These are phyloP conservation scores for Ichneumoninae sp. DNA, from an alignment of 2,888 invertebrate genomes.

Conservation along the genomic window DNA sequence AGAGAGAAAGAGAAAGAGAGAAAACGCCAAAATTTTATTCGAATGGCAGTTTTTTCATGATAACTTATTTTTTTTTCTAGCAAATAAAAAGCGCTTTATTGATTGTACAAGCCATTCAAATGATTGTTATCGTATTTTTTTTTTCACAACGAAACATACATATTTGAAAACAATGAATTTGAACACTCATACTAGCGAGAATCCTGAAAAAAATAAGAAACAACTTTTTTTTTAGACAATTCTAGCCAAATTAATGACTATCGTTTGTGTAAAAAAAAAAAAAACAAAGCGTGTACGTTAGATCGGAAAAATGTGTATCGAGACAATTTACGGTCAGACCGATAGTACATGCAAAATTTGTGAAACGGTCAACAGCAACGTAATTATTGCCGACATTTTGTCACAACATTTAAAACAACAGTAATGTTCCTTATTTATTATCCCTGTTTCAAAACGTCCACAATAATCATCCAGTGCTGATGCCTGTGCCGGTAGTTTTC, in stretches of 20 bases:
- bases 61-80: conserved; percentile 46
- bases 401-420: conserved; percentile 38
- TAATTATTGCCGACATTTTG: conserved; percentile 23
- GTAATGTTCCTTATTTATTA: conserved; percentile 47
- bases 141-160: neutral
- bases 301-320: conserved; percentile 30
- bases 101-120: conserved; percentile 36
- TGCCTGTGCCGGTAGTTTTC: conserved; percentile 8
- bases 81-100: conserved; percentile 56
- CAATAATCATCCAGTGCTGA: conserved; percentile 4
- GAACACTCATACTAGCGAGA: neutral
- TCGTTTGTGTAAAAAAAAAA: conserved; percentile 25
- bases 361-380: conserved; percentile 23
- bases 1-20: conserved; percentile 18
- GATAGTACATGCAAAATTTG: conserved; percentile 6
- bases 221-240: conserved; percentile 22
- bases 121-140: conserved; percentile 32
- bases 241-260: conserved; percentile 38
- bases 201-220: neutral
- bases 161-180: neutral
- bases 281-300: conserved; percentile 11
- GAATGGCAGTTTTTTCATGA: neutral
- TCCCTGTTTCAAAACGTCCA: conserved; percentile 34
- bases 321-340: conserved; percentile 1
- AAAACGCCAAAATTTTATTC: neutral